These are phyloP conservation scores for Rhinolophus ferrumequinum DNA, from an alignment of 2,113 vertebrate genomes.

Conservation along the genomic window DNA sequence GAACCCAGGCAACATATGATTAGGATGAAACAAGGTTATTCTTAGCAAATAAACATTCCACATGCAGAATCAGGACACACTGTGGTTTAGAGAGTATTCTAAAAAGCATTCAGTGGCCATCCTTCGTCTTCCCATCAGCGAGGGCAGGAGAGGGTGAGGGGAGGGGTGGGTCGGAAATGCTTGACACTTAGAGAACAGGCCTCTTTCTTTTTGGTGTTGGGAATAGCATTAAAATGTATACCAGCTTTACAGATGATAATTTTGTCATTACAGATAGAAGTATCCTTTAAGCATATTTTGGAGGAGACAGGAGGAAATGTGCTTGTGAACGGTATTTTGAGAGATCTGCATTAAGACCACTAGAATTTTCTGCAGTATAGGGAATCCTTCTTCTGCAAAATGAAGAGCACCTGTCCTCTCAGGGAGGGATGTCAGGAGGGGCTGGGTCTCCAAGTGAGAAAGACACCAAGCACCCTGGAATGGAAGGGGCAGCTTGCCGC, in stretches of 20 bases:
- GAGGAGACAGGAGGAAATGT: neutral
- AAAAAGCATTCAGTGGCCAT: neutral
- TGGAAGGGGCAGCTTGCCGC: neutral
- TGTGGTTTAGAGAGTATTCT: neutral
- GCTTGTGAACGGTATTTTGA: neutral
- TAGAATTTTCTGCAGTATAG: neutral
- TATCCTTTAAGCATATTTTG: neutral
- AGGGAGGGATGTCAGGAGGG: neutral
- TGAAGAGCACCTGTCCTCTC: neutral
- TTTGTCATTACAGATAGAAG: neutral
- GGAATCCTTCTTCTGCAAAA: neutral
- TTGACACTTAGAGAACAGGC: neutral
- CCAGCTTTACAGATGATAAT: conserved; percentile 17
- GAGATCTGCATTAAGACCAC: neutral
- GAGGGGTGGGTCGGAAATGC: neutral
- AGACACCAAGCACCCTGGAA: neutral
- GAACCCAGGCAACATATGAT: conserved; percentile 24
- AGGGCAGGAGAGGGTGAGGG: neutral
- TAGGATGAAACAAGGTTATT: conserved; percentile 44
- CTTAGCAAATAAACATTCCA: conserved; percentile 58
- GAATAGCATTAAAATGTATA: neutral
- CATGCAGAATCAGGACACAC: conserved; percentile 14
- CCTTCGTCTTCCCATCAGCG: neutral
- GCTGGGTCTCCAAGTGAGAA: neutral
- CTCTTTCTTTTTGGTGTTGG: neutral